Conservation (phyloP, 2,888 invertebrate genomes). For the Agonopterix arenella region DNA sequence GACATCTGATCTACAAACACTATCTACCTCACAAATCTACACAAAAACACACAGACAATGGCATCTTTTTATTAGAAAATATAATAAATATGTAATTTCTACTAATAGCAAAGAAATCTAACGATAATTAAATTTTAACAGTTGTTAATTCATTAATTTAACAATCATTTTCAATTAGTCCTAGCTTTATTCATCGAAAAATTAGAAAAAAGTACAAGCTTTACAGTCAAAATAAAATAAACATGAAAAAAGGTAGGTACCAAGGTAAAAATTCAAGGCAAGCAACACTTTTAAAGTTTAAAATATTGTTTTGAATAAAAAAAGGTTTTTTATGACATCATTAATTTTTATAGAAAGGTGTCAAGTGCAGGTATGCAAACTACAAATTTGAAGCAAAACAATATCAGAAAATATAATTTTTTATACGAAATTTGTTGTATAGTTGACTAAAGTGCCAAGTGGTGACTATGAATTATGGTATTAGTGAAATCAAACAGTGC, state of each 20-base stretch:
- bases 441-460: too few relatives aligned
- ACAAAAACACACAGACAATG: constrained; percentile 29
- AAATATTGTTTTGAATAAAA: too few relatives aligned
- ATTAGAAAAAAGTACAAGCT: constrained; percentile 6
- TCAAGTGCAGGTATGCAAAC: not conserved
- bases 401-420: not conserved
- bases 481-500: too few relatives aligned
- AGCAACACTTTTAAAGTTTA: not conserved
- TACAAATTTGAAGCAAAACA: not conserved
- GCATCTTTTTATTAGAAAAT: constrained; percentile 34
- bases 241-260: not conserved
- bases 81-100: constrained; percentile 51
- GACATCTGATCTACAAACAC: too few relatives aligned
- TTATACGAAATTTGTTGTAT: not conserved
- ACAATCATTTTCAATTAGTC: constrained; percentile 9
- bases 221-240: constrained; percentile 7
- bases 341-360: not conserved
- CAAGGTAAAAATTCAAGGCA: not conserved
- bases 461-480: too few relatives aligned
- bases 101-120: constrained; percentile 39
- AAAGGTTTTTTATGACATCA: too few relatives aligned
- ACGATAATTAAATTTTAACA: constrained; percentile 29
- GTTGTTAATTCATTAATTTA: constrained; percentile 19
- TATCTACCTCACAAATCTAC: constrained; percentile 14
- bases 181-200: constrained; percentile 7